Conservation (phyloP, 2,113 vertebrate species). For the Regulus satrapa region DNA sequence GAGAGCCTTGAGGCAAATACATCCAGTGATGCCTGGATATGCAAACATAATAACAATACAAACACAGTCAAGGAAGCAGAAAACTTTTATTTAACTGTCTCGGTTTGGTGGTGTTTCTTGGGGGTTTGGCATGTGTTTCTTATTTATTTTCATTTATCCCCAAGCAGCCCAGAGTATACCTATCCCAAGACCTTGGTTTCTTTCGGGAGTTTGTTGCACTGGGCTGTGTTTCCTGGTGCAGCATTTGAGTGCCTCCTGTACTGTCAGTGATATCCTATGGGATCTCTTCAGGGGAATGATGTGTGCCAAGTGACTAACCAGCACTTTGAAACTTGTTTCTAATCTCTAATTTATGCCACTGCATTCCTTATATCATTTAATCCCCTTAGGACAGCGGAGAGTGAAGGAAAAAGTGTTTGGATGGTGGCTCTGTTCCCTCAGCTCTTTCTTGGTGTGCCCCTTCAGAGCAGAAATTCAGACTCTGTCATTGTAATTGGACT, state of each 20-base stretch:
- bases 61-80: neutral
- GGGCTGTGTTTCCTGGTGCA: neutral
- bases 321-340: neutral
- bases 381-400: neutral
- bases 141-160: neutral
- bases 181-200: neutral
- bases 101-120: neutral
- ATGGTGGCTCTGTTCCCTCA: neutral
- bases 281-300: neutral
- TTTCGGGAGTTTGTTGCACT: neutral
- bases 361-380: neutral
- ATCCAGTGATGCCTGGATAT: neutral
- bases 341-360: neutral
- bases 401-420: neutral
- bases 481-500: neutral
- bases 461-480: neutral
- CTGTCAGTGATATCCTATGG: neutral
- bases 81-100: neutral
- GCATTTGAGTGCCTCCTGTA: neutral
- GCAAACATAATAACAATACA: too few species aligned
- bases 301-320: neutral
- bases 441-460: neutral
- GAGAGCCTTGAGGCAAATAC: neutral
- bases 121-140: neutral
- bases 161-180: neutral